Evolutionary conservation across 2,113 vertebrate species (phyloP), one percentile per base, ranked within the genome.

Genomic region (Phrynosoma blainvillii): DNA sequence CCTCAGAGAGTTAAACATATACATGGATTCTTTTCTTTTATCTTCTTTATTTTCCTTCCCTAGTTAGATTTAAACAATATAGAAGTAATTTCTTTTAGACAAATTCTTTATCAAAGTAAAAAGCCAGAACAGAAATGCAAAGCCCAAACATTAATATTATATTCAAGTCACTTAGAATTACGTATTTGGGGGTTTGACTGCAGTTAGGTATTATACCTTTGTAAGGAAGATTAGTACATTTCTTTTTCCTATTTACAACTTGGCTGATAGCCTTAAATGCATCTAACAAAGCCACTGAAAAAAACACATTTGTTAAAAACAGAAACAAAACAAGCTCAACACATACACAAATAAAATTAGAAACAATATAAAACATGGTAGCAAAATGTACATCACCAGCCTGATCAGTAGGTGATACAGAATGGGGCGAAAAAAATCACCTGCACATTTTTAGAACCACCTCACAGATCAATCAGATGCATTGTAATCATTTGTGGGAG

Each of bases 401-500:
- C 47, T 78, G 62, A 78, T 83, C 36, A 77, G 42, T 74, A 89
- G 62, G 0, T 88, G 85, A 92, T 88, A 89, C 12, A 32, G 59
- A 62, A 82, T 71, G 36, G 36, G 88, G 83, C 18, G 59, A 20
- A 56, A 88, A 90, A 89, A 90, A 62, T 59, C 74, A 92, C 85
- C 54, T 86, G 86, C 89, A 89, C 40, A 94, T 89, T 93, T 94
- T 81, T 83, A 89, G 75, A 91, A 92, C 90, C 90, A 91, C 68
- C 56, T 94, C 79, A 92, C 79, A 91, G 93, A 93, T 90, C 91
- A 92, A 95, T 94, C 93, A 77, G 93, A 94, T 93, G 87, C 91
- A 91, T 87, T 91, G 86, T 87, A 93, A 94, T 92, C 84, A 30
- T 89, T 93, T 93, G 85, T 86, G 90, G 90, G 90, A 89, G 93